These are phyloP conservation scores for Valencia hispanica DNA, from an alignment of 2,797 vertebrate genomes.

Conservation along the genomic window DNA sequence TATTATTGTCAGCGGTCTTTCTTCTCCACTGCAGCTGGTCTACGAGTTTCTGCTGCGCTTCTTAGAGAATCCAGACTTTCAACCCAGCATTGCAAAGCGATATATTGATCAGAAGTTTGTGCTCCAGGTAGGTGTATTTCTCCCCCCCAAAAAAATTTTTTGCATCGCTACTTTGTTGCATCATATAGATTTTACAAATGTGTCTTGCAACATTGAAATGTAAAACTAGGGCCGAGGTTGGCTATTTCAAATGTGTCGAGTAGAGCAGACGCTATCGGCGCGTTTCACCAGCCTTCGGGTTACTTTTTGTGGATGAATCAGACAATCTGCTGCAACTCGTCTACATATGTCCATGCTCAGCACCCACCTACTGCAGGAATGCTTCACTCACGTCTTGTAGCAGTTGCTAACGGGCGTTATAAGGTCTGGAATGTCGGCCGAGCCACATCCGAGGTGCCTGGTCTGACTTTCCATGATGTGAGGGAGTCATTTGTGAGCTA, in stretches of 20 bases:
- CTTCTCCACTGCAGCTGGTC: constrained; percentile 85
- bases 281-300: neutral
- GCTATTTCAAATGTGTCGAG: neutral
- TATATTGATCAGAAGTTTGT: constrained; percentile 98
- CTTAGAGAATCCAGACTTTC: constrained; percentile 97
- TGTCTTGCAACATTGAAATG: neutral
- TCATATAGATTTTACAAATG: neutral
- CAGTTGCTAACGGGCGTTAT: constrained; percentile 47
- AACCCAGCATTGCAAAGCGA: constrained; percentile 94
- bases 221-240: neutral
- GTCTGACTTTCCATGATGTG: constrained; percentile 81
- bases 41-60: constrained; percentile 98
- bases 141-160: neutral
- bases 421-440: constrained; percentile 69
- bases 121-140: constrained; percentile 87
- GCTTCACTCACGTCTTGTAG: constrained; percentile 30
- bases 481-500: constrained; percentile 69
- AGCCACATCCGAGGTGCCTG: constrained; percentile 70
- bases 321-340: constrained; percentile 14
- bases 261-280: neutral
- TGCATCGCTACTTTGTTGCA: neutral
- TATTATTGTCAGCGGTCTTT: neutral
- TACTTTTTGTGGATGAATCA: constrained; percentile 29
- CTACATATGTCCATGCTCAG: constrained; percentile 38
- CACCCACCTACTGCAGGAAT: constrained; percentile 54